A percentile compares a stretch with the other conserved stretches of the same genome.
phyloP scores from a whole-genome alignment of 2,888 invertebrate species.

The Synergus japonicus region DNA sequence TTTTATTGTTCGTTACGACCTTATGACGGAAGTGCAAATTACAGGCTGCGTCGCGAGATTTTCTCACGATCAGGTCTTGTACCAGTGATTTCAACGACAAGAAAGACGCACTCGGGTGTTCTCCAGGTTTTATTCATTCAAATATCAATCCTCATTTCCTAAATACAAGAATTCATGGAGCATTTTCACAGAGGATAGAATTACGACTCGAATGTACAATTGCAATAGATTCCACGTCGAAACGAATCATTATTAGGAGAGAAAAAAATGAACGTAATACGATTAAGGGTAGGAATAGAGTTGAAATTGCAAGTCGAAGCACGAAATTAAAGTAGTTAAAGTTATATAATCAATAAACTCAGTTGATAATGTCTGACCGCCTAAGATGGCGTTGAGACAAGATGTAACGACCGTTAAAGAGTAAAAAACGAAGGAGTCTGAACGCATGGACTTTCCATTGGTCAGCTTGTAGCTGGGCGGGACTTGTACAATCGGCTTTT shows the following conservation, averaged over 20 bases:
- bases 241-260: background rate
- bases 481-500: slow-evolving; percentile 70
- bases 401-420: slow-evolving; percentile 67
- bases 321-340: background rate
- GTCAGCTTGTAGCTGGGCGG: slow-evolving; percentile 66
- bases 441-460: slow-evolving; percentile 64
- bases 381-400: slow-evolving; percentile 75
- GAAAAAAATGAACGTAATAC: background rate
- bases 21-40: slow-evolving; percentile 77
- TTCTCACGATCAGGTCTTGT: slow-evolving; percentile 54
- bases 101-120: background rate
- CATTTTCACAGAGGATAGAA: background rate
- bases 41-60: slow-evolving; percentile 58
- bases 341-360: slow-evolving; percentile 59
- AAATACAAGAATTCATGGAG: background rate
- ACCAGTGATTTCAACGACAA: slow-evolving; percentile 36
- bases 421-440: slow-evolving; percentile 51
- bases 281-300: background rate
- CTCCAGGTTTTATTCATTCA: background rate
- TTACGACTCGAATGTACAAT: background rate
- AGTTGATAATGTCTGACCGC: slow-evolving; percentile 66
- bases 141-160: background rate
- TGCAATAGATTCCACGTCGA: background rate
- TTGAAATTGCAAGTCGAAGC: background rate
- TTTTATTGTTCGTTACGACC: slow-evolving; percentile 58